Conservation (phyloP, 2,888 invertebrate genomes). For the Andrena fulva region DNA sequence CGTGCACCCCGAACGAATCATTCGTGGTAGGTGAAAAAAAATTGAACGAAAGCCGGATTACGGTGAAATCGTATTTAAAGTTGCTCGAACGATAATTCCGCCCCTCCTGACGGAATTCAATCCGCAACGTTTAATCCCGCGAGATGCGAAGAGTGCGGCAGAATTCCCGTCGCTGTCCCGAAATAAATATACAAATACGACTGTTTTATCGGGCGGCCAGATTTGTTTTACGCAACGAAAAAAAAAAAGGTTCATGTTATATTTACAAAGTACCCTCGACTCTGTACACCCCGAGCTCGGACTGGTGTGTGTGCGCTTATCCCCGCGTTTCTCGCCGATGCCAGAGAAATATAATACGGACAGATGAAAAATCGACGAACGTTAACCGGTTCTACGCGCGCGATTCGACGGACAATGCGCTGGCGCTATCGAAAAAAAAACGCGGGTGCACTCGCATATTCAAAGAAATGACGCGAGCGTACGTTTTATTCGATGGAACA, state of each 20-base stretch:
- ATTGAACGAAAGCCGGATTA: neutral
- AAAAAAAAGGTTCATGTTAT: neutral
- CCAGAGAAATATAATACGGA: conserved; percentile 12
- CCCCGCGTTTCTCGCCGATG: conserved; percentile 32
- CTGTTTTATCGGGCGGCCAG: neutral
- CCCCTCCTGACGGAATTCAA: neutral
- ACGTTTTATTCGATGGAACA: conserved; percentile 1
- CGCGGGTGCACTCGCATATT: conserved; percentile 9
- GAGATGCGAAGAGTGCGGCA: neutral
- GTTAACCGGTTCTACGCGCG: conserved; percentile 33
- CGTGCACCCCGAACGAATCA: neutral
- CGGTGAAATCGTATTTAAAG: neutral
- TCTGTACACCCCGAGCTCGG: conserved; percentile 5
- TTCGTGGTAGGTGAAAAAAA: neutral
- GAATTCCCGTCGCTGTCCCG: neutral
- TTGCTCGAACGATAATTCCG: neutral
- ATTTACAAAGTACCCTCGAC: conserved; percentile 3
- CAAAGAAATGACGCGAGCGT: neutral
- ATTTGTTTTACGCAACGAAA: neutral
- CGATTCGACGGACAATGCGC: conserved; percentile 33
- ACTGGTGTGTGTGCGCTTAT: conserved; percentile 6
- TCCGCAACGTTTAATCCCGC: neutral
- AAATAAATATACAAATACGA: conserved; percentile 5
- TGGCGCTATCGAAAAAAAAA: conserved; percentile 14
- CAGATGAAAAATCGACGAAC: conserved; percentile 50